Evolutionary conservation across 1,140 invertebrate species (phyloP), one percentile per base, ranked within the genome.

Genomic region (Heliconius hewitsoni): DNA sequence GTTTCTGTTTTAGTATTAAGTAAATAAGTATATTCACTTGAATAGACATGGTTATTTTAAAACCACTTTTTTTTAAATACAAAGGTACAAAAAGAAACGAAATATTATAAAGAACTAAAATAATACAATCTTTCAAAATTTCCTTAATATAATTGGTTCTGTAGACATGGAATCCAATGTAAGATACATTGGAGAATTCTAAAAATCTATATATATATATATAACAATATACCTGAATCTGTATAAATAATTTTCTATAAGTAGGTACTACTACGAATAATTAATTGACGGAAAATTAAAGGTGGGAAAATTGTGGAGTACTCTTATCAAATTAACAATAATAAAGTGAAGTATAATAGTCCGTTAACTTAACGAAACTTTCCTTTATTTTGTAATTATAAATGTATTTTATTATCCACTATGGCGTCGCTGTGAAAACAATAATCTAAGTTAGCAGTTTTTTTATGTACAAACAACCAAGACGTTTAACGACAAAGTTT

Each of bases 281-380:
- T 27, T 8, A 27, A 8, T 42, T 66, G 9, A 27, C 9, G 57
- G 11, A 66, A 66, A 27, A 66, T 66, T 66, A 16, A 30, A 66
- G 9, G 23, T 27, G 23, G 42, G 11, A 30, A 23, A 16, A 66
- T 16, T 66, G 30, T 30, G 3, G 60, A 66, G 60, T 30, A 11
- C 23, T 66, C 60, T 66, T 66, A 66, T 66, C 60, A 66, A 66
- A 66, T 66, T 66, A 30, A 66, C 27, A 27, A 66, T 11, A 66
- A 30, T 66, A 23, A 57, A 57, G n/a, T 57, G 23, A 57, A 57
- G 55, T 57, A 23, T 57, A 57, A 57, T 57, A 57, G n/a, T 8
- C 55, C 19, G 2, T 57, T 57, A 60, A 30, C 9, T 30, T 66
- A 66, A 66, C 11, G 60, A 66, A 66, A 30, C 23, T 23, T 66